A percentile compares a stretch with the other conserved stretches of the same genome.
phyloP scores from a whole-genome alignment of 2,888 invertebrate genomes.

The Tinea trinotella region DNA sequence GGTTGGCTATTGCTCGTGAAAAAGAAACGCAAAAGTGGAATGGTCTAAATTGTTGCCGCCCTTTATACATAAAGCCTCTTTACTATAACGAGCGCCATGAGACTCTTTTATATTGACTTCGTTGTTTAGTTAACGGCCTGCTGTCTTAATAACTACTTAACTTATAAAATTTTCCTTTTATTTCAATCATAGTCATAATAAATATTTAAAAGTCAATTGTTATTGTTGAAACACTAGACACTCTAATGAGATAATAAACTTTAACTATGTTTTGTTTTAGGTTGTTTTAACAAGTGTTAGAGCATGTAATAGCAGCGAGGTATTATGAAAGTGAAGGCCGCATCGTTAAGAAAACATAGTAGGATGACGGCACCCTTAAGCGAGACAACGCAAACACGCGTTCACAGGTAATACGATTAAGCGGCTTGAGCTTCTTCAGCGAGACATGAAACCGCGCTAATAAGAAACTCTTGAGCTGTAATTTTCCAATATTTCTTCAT shows the following conservation, averaged over 20 bases:
- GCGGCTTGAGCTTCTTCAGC: constrained; percentile 12
- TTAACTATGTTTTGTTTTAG: not conserved
- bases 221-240: constrained; percentile 5
- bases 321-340: not conserved
- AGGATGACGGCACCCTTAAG: constrained; percentile 10
- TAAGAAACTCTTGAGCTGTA: constrained; percentile 22
- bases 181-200: constrained; percentile 1
- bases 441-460: constrained; percentile 21
- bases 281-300: constrained; percentile 16
- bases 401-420: constrained; percentile 24
- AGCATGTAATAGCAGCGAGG: constrained; percentile 16
- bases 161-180: constrained; percentile 16
- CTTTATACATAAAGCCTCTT: constrained; percentile 21
- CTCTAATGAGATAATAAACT: constrained; percentile 21
- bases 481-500: constrained; percentile 23
- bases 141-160: constrained; percentile 18
- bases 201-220: not conserved
- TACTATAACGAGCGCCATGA: constrained; percentile 20
- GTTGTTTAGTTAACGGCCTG: constrained; percentile 22
- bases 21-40: constrained; percentile 28
- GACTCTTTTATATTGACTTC: constrained; percentile 22
- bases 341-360: constrained; percentile 14
- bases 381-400: constrained; percentile 23
- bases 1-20: constrained; percentile 31
- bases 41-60: constrained; percentile 21